Evolutionary conservation across 2,888 invertebrate genomes (phyloP), one percentile per base, ranked within the genome.

Genomic region (Drosophila cognata): DNA sequence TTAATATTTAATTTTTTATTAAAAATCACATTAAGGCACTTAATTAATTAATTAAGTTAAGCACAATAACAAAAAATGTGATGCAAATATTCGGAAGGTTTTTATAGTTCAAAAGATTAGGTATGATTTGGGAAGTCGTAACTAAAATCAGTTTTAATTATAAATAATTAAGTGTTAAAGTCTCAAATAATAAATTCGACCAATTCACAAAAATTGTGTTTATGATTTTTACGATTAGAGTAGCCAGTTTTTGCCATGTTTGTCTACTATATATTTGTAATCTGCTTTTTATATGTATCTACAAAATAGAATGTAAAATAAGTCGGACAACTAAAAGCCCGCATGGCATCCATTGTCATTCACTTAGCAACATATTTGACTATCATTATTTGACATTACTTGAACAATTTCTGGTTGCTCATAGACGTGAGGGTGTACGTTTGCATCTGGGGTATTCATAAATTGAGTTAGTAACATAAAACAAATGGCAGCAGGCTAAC

Each of bases 381-480:
- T 35, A 25, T 43, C 71, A 21, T 36, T 41, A 36, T 59, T 41
- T 52, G 38, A 35, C 50, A 53, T 61, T 68, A 57, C 48, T 31
- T 52, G 57, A 29, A 52, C 38, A 51, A 50, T 69, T 53, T 51
- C 28, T 48, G 48, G 48, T 33, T 48, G 18, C 31, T 28, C 29
- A 60, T 56, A 61, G 72, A 70, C 69, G 65, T 55, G 71, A 28
- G 38, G 28, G 28, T 16, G 25, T 41, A 29, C 29, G 29, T 41
- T 41, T 28, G 36, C 52, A 29, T 72, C 36, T 50, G 57, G 56
- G 68, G 64, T 53, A 62, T 64, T 80, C 81, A 89, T 84, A 85
- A 89, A 89, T 87, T 87, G 74, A 87, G 84, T 87, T 81, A 69
- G 71, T 59, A 72, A 71, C 89, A 74, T 86, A 71, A 85, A 89